Base-by-base conservation (phyloP, 2,113 vertebrate species). In the Lonchura striata region DNA sequence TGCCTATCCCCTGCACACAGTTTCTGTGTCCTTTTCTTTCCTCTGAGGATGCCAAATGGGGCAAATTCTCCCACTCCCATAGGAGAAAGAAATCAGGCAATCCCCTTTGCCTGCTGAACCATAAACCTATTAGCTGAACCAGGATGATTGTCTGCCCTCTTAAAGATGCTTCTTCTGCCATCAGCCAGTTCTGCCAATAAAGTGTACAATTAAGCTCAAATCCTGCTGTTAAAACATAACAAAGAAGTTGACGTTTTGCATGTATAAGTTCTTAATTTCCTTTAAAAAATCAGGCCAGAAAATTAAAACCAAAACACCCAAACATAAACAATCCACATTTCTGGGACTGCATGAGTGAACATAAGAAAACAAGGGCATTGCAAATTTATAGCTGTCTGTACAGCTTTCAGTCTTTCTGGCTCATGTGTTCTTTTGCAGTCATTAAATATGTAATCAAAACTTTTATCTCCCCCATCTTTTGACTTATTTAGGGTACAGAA, bases 401-500 rank as follows among this genome's bases (percentile, higher is more conserved):
- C 18, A 94, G 57, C 37, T 54, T 82, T 50, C 71, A 82, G 42
- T 50, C 76, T 61, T 92, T 54, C 60, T 47, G 80, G 13, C 64
- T 70, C 37, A 30, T 49, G 46, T 59, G 33, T 72, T 89, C 50
- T 56, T 69, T 72, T 6, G 60, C 7, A 76, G 78, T 47, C 79
- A 93, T 83, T 93, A 95, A 95, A 81, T 74, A 92, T 25, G 60
- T 16, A 91, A 95, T 16, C 22, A 66, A 66, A 92, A 71, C 22
- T 94, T 92, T 84, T 64, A 94, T 71, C 39, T 24, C 16, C 3
- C 15, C 33, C 10, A 53, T 75, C 37, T 75, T 92, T 64, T 87
- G 95, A 92, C 60, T 95, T 94, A 94, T 86, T 71, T 68, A 95
- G 89, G 86, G 49, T 91, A 95, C 37, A 72, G 69, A 84, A 92